Conservation (phyloP, 2,888 invertebrate species). For the Watsonalla cultraria region DNA sequence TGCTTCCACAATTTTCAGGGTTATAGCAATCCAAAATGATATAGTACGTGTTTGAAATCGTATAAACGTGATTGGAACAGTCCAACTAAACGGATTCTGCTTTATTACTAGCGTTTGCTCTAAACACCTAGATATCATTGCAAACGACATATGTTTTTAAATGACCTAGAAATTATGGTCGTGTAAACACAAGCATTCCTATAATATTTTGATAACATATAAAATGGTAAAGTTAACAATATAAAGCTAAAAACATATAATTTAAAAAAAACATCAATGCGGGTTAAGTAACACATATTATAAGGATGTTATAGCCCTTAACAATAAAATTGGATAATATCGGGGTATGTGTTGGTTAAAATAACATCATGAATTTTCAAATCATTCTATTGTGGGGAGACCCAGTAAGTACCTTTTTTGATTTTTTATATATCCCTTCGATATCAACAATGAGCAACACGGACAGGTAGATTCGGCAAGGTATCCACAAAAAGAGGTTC, state of each 20-base stretch:
- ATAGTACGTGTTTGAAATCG: too few species aligned
- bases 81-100: too few species aligned
- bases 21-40: neutral
- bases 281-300: neutral
- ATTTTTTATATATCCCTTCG: neutral
- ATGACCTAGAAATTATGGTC: neutral
- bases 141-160: neutral
- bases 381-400: too few species aligned
- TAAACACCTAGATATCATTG: slow-evolving; percentile 9
- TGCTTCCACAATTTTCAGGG: neutral
- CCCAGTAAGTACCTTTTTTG: neutral
- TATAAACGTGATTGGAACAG: too few species aligned
- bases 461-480: neutral
- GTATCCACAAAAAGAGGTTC: neutral
- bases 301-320: neutral
- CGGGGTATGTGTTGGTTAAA: neutral
- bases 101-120: slow-evolving; percentile 5
- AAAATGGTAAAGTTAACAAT: slow-evolving; percentile 45
- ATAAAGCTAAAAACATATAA: slow-evolving; percentile 39
- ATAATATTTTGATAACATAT: slow-evolving; percentile 25
- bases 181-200: slow-evolving; percentile 43
- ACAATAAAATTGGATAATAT: neutral
- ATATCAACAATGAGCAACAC: neutral
- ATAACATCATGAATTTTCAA: too few species aligned
- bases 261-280: slow-evolving; percentile 9